These are phyloP conservation scores for Suricata suricatta DNA, from an alignment of 2,113 vertebrate species.

Conservation along the genomic window DNA sequence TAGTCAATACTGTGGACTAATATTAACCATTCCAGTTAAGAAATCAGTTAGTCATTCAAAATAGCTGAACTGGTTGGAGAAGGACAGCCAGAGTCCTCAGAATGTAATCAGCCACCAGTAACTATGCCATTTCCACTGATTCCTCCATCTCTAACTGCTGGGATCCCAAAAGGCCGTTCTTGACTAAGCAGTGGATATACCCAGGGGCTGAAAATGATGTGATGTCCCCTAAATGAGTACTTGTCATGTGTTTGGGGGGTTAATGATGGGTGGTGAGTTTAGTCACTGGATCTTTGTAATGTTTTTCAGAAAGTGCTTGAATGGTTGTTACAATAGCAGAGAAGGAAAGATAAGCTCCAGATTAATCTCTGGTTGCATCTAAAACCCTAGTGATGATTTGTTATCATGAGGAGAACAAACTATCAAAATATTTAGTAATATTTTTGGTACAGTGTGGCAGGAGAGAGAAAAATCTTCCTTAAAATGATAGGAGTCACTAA, in stretches of 20 bases:
- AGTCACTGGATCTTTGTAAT: not conserved
- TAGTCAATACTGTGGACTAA: not conserved
- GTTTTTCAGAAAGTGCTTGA: not conserved
- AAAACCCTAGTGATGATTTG: not conserved
- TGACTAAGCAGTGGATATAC: fast-evolving
- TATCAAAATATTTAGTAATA: not conserved
- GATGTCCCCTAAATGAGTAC: not conserved
- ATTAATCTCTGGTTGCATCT: not conserved
- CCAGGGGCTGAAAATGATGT: not conserved
- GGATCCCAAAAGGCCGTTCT: not conserved
- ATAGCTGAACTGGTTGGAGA: not conserved
- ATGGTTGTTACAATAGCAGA: not conserved
- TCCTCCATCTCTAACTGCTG: not conserved
- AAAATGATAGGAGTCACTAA: not conserved
- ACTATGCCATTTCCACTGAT: not conserved
- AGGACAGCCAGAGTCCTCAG: no score
- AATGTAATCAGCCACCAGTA: not conserved
- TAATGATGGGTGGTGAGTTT: not conserved
- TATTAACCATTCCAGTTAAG: not conserved
- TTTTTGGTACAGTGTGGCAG: not conserved
- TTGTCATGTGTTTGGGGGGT: not conserved
- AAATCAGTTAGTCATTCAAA: not conserved
- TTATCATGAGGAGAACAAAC: not conserved
- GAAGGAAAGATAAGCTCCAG: not conserved
- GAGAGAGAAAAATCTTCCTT: not conserved